Evolutionary conservation across 2,113 vertebrate species (phyloP), one percentile per base, ranked within the genome.

Genomic region (Isichthys henryi): DNA sequence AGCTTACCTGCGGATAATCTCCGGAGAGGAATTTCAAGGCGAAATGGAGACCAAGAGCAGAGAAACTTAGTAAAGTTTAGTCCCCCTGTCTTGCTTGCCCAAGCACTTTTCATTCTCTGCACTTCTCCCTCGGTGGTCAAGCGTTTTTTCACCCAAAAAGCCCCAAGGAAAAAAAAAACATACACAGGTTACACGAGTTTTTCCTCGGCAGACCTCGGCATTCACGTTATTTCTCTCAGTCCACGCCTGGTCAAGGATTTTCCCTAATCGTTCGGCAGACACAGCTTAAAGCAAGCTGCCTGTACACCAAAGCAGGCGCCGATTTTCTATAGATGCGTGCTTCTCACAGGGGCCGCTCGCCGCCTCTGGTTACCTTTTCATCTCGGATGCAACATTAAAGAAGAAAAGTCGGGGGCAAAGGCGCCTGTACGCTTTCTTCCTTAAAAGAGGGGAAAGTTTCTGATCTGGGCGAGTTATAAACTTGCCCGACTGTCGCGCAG

Each of bases 1-100:
- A 96, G 96, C 96, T 96, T 96, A 96, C 95, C 96, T 96, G 95
- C 87, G 93, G 95, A 96, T 96, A 96, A 96, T 96, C 95, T 96
- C 94, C 94, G 94, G 94, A 96, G 94, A 96, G 94, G 95, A 95
- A 96, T 96, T 96, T 95, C 94, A 95, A 95, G 95, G 92, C 92
- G 93, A 89, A 92, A 92, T 93, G 94, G 94, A 91, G 91, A 91
- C 77, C 70, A 21, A 10, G 70, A 90, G 89, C 15, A 2, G 91
- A 91, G 90, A 93, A 95, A 95, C 93, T 95, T 94, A 92, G 91
- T 48, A 0, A 95, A 95, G 93, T 90, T 95, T 93, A 95, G 95
- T 90, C 94, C 92, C 62, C 85, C 50, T 88, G 91, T 93, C 88
- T 94, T 93, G 95, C 95, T 95, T 92, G 31, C 92, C 89, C 91